A percentile compares a stretch with the other conserved stretches of the same genome.
phyloP scores from a whole-genome alignment of 2,113 vertebrate genomes.

The Morone saxatilis region DNA sequence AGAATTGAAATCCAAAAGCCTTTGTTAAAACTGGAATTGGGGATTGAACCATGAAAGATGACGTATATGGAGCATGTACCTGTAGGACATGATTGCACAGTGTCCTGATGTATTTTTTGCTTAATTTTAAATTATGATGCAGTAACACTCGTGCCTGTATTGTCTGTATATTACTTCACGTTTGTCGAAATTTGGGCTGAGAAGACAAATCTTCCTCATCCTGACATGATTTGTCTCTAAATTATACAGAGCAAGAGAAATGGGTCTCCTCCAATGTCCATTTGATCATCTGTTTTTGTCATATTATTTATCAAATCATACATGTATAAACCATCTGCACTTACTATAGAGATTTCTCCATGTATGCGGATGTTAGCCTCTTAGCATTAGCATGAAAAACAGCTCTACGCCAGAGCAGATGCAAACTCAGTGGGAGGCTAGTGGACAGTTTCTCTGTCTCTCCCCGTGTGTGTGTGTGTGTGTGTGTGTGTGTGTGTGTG shows the following conservation, averaged over 20 bases:
- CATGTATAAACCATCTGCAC: not conserved
- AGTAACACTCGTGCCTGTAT: not conserved
- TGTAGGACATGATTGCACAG: not conserved
- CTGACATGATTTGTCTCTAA: not conserved
- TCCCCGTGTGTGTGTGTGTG: not conserved
- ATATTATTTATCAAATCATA: not conserved
- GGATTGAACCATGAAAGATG: not conserved
- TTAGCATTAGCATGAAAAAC: constrained; percentile 15
- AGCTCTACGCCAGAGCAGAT: constrained; percentile 36
- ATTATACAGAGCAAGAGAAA: not conserved
- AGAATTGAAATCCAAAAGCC: constrained; percentile 1
- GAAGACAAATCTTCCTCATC: constrained; percentile 8
- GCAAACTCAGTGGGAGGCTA: constrained; percentile 43
- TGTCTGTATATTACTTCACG: not conserved
- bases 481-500: constrained; percentile 19
- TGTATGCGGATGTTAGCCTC: not conserved
- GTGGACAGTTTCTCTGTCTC: constrained; percentile 19
- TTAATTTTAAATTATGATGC: constrained; percentile 3
- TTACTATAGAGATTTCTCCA: not conserved
- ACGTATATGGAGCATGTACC: not conserved
- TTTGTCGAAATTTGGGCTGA: not conserved
- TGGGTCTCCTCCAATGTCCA: not conserved
- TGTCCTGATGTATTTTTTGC: not conserved
- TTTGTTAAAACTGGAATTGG: not conserved
- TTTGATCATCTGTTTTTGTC: not conserved